phyloP scores from a whole-genome alignment of 2,113 vertebrate genomes.

The Heterocephalus glaber region DNA sequence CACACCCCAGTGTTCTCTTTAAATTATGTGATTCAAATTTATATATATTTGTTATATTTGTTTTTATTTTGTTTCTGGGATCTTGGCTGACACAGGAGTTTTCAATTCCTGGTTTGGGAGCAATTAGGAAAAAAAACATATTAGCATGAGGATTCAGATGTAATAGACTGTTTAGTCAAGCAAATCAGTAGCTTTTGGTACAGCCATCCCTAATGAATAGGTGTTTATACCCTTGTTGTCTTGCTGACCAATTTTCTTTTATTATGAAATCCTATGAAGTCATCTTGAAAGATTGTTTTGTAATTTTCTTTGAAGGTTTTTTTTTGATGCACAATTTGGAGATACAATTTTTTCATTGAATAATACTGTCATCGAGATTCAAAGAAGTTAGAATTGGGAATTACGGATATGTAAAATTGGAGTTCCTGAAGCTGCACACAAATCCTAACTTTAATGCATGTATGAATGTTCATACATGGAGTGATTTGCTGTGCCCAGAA shows the following conservation, averaged over 20 bases:
- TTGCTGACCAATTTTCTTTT: conserved; percentile 13
- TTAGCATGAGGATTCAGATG: neutral
- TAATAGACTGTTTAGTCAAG: neutral
- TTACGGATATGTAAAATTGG: neutral
- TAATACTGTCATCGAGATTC: neutral
- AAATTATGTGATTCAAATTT: neutral
- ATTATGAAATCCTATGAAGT: neutral
- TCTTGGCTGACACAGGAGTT: neutral
- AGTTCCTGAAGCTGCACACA: neutral
- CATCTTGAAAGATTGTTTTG: neutral
- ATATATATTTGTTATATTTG: neutral
- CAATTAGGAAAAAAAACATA: neutral
- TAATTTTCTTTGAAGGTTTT: neutral
- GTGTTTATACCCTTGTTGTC: neutral
- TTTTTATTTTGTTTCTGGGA: neutral
- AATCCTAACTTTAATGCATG: neutral
- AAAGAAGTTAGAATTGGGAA: neutral
- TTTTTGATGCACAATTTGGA: neutral
- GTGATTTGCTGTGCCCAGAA: neutral
- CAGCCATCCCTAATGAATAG: neutral
- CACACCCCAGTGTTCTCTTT: neutral
- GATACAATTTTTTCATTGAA: neutral
- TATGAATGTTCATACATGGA: neutral
- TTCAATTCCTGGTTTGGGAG: neutral
- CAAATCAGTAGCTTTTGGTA: neutral